Base-by-base conservation (phyloP, 2,113 vertebrate genomes). In the Tautogolabrus adspersus region DNA sequence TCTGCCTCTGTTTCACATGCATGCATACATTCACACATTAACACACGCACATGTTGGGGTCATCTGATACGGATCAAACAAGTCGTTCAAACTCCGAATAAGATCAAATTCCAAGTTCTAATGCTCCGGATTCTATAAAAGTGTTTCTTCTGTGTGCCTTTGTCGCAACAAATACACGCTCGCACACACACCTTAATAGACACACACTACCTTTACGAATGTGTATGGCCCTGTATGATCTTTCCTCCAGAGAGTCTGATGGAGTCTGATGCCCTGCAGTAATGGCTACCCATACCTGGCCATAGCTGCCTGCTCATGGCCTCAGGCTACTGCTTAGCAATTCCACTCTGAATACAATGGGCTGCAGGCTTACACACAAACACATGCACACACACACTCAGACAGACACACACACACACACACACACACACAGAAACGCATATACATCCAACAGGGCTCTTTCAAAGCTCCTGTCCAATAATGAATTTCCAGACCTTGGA, bases 401-500 rank as follows among this genome's bases (percentile, higher is more conserved):
- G 77, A 73, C 72, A 73, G 71, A 79, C 71, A 72, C 66, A 77
- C 34, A 59, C 64, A 82, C 70, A 61, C 54, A 68, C 62, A 72
- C 67, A 64, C 49, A 75, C 52, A 74, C 61, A 75, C 62, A 22
- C 58, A 60, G 18, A 70, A 37, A 77, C 42, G 46, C 61, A 75
- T 77, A 90, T 84, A 81, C 67, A 84, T 89, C 84, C 79, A 88
- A 68, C 69, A 86, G 66, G 64, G 75, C 83, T 84, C 79, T 94
- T 92, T 94, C 93, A 93, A 93, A 93, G 92, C 91, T 84, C 54
- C 91, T 91, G 87, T 86, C 83, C 89, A 83, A 87, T 94, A 94
- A 95, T 95, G 93, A 94, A 94, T 93, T 93, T 94, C 82, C 81
- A 94, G 93, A 92, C 93, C 93, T 93, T 92, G 91, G 91, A 91